These are phyloP conservation scores for Lagenorhynchus albirostris DNA, from an alignment of 2,113 vertebrate species.

Conservation along the genomic window DNA sequence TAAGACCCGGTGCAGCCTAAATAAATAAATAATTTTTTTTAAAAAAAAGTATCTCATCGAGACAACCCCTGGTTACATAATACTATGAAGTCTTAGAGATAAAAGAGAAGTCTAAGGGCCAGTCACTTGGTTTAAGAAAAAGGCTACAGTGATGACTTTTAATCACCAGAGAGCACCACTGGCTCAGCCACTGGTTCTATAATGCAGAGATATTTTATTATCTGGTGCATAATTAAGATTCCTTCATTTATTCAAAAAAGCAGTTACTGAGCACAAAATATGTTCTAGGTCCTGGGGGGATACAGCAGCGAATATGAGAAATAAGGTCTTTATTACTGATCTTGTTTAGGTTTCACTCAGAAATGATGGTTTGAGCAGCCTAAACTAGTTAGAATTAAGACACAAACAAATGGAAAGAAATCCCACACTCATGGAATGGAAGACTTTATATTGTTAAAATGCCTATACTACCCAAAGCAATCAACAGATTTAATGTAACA, in stretches of 20 bases:
- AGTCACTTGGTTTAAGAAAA: not conserved
- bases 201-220: not conserved
- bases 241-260: not conserved
- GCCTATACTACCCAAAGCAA: not conserved
- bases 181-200: not conserved
- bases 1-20: no score
- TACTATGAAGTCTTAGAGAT: not conserved
- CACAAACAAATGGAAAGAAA: not conserved
- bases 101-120: not conserved
- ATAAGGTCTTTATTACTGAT: not conserved
- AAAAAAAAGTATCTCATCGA: not conserved
- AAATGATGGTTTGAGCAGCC: not conserved
- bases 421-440: not conserved
- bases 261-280: not conserved
- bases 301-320: not conserved
- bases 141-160: not conserved
- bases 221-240: not conserved
- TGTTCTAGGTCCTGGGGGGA: not conserved
- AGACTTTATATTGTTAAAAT: not conserved
- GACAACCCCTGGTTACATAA: not conserved
- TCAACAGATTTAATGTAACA: not conserved
- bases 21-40: no score
- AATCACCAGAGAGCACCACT: constrained; percentile 37
- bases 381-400: not conserved
- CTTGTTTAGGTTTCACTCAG: not conserved